Base-by-base conservation (phyloP, 2,888 invertebrate genomes). In the Amphiduros pacificus region DNA sequence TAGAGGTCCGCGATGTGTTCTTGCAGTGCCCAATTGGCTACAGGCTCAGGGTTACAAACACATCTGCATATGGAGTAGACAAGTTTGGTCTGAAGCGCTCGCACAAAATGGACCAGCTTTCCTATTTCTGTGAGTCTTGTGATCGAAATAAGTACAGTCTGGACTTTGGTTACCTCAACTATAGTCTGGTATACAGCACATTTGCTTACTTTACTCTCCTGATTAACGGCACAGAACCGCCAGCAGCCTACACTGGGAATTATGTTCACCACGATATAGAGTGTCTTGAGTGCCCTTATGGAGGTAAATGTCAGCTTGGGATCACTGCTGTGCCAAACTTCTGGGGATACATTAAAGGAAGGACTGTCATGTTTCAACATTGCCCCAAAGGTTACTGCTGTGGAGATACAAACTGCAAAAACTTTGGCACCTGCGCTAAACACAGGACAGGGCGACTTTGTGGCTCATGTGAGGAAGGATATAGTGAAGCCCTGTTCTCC, bases 331-430 rank as follows among this genome's bases (percentile, higher is more conserved):
- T 69, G n/a, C 62, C 62, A 22, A 70, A 70, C 63, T 70, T 67
- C 62, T 70, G 70, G 70, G 70, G 70, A 22, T 67, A 63, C 61
- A 20, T 40, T 20, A 36, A 61, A 6, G 60, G 51, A 22, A 32
- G 40, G 4, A 28, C 28, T 9, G 44, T 58, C 11, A 44, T 51
- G 17, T 70, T 70, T 55, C 69, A 70, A 50, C 67, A 70, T 57
- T 70, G 70, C 53, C 70, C 69, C 2, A 56, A 64, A 26, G 63
- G 66, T 22, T 70, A 70, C 63, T 70, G 70, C 61, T 69, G 69
- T 55, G 58, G 65, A 4, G 60, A 56, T 5, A 54, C 60, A 6
- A 24, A 41, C 14, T 68, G 69, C 32, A 48, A 50, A 2, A 53
- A 63, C n/a, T 55, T 66, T 27, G 51, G 63, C 53, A 44, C 61